phyloP scores from a whole-genome alignment of 2,797 vertebrate species.

The Varecia variegata region DNA sequence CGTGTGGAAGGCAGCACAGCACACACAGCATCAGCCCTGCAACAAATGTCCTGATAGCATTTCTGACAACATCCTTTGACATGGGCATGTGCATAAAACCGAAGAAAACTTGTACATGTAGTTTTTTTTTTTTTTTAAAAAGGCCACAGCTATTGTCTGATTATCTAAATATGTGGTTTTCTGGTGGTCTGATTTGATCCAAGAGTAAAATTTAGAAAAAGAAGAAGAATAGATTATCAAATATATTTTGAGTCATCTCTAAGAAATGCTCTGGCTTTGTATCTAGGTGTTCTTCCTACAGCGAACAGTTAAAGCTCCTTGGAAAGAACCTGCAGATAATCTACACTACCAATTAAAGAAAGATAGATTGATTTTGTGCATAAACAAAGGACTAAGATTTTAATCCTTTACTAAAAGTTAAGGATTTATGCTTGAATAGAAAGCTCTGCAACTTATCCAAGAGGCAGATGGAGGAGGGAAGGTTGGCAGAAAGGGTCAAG shows the following conservation, averaged over 20 bases:
- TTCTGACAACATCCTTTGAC: not conserved
- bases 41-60: fast-evolving
- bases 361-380: not conserved
- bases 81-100: not conserved
- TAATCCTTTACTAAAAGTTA: not conserved
- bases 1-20: fast-evolving
- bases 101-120: not conserved
- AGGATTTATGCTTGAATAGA: not conserved
- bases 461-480: not conserved
- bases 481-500: not conserved
- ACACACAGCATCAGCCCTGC: too few relatives aligned
- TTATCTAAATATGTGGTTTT: not conserved
- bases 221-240: not conserved
- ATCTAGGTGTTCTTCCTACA: not conserved
- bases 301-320: not conserved
- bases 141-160: not conserved
- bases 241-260: not conserved
- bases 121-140: not conserved
- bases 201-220: not conserved
- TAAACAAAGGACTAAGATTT: not conserved
- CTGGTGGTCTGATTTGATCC: not conserved
- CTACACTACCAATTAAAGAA: not conserved
- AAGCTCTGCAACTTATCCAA: not conserved
- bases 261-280: not conserved
- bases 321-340: not conserved